Base-by-base conservation (phyloP, 1,140 invertebrate species). In the Oryzaephilus surinamensis region DNA sequence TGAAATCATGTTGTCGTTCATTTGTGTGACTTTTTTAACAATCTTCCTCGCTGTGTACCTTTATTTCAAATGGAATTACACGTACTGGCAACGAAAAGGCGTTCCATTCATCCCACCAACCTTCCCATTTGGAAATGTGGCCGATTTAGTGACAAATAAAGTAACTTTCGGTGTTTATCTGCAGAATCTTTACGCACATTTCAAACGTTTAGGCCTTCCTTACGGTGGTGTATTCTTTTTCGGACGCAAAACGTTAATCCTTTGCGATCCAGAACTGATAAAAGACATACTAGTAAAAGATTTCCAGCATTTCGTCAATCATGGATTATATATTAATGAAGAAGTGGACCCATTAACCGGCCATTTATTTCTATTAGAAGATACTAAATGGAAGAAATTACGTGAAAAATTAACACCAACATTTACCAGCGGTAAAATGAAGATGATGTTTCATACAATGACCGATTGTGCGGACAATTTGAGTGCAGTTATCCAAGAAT, bases 371-470 rank as follows among this genome's bases (percentile, higher is more conserved):
- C 58, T 56, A 24, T 49, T 68, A 2, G 62, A 68, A 24, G 64
- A 61, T 0, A 58, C 64, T 39, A 51, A 57, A 23, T 78, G 77
- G 77, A 71, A 67, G 51, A 52, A 66, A 2, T 42, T 74, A 3
- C 55, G 77, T 18, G 54, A 61, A 11, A 73, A 76, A 33, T 52
- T 76, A 26, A 70, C 69, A 7, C 73, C 74, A 5, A 63, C 71
- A 5, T 79, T 78, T 51, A 71, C 72, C 1, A 58, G 67, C 2
- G 58, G 64, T 3, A 77, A 77, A 58, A 65, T 79, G 38, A 73
- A 66, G 53, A 61, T 62, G 14, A 76, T 77, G 66, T 69, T 67
- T 43, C 50, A 64, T 2, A 43, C 66, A 1, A 65, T 74, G 36
- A 16, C 57, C 1, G 43, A 60, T 8, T 65, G 72, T 21, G 48